Conservation (phyloP, 2,113 vertebrate genomes). For the Aphelocoma coerulescens region DNA sequence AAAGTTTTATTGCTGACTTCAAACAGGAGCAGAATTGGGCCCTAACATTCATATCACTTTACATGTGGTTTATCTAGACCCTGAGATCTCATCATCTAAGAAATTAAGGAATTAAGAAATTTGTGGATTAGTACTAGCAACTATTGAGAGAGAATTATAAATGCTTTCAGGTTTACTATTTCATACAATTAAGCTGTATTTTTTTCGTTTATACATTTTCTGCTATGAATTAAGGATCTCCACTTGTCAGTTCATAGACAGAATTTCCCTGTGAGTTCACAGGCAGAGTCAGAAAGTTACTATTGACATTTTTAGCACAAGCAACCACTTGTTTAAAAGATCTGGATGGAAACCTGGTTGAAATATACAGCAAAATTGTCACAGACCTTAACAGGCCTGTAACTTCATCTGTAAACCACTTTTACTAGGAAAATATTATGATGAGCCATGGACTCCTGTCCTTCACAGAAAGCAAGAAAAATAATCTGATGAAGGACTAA, state of each 20-base stretch:
- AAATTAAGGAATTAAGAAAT: not conserved
- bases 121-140: not conserved
- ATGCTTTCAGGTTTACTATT: not conserved
- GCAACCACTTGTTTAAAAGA: not conserved
- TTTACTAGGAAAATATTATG: constrained; percentile 9
- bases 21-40: constrained; percentile 40
- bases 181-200: not conserved
- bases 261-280: not conserved
- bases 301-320: not conserved
- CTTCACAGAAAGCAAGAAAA: constrained; percentile 7
- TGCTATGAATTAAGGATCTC: not conserved
- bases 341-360: not conserved
- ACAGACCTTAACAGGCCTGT: not conserved
- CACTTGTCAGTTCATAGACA: not conserved
- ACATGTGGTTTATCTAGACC: constrained; percentile 14
- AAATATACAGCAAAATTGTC: not conserved
- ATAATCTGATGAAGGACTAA: not conserved
- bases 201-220: not conserved
- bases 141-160: not conserved
- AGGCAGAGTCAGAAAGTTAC: not conserved
- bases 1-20: constrained; percentile 51
- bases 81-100: constrained; percentile 8
- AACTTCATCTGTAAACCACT: constrained; percentile 5
- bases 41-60: constrained; percentile 2
- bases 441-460: not conserved